phyloP scores from a whole-genome alignment of 2,797 vertebrate species.

The Oreochromis mossambicus region DNA sequence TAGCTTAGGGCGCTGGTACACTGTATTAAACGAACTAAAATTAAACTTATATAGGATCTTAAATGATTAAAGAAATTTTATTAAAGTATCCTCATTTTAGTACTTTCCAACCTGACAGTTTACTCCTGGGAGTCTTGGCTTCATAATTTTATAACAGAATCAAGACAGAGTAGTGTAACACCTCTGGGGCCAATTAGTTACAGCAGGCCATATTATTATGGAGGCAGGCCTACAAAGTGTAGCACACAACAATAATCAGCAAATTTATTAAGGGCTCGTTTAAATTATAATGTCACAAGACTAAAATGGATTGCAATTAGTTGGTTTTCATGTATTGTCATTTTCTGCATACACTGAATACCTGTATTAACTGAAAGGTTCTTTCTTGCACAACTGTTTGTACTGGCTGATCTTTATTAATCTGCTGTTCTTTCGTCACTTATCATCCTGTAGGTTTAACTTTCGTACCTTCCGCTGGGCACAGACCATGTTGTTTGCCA shows the following conservation, averaged over 20 bases:
- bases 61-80: background rate
- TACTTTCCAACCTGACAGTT: background rate
- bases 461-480: constrained; percentile 84
- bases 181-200: constrained; percentile 49
- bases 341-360: background rate
- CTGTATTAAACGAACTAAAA: background rate
- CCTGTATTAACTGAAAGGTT: background rate
- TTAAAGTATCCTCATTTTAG: background rate
- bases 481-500: constrained; percentile 85
- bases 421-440: background rate
- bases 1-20: background rate
- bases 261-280: background rate
- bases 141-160: constrained; percentile 1
- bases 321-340: background rate
- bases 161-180: background rate
- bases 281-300: background rate
- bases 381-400: background rate
- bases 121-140: background rate
- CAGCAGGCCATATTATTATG: background rate
- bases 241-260: background rate
- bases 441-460: constrained; percentile 76
- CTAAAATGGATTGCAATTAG: background rate
- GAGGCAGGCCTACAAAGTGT: background rate
- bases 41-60: background rate
- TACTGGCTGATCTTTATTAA: background rate